Base-by-base conservation (phyloP, 2,888 invertebrate species). In the Perdita meconis region DNA sequence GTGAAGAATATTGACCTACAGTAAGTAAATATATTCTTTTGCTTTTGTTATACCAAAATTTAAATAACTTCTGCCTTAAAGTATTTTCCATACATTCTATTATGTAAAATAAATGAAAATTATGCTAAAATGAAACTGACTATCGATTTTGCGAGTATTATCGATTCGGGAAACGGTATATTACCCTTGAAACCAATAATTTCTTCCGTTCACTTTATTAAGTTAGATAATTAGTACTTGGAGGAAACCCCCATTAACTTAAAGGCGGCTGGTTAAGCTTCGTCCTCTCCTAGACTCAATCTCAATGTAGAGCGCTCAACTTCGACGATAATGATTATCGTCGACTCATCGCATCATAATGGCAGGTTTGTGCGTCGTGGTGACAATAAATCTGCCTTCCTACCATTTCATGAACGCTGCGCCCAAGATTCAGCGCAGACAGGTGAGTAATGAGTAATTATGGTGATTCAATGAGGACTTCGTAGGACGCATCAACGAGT, bases 311-410 rank as follows among this genome's bases (percentile, higher is more conserved):
- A 61, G 71, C 73, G 76, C 81, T 85, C 80, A 83, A 83, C 79
- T 85, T 76, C 71, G 69, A 72, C 79, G 81, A 85, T 85, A 85
- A 85, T 83, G 83, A 85, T 83, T 85, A 85, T 85, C 81, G 85
- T 70, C 81, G 79, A 83, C 83, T 85, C 84, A 83, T 85, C 85
- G 81, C 78, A 50, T 72, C 81, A 83, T 85, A 85, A 83, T 80
- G 72, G 76, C 64, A 64, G 74, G 78, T 83, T 74, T 75, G 79
- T 73, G 68, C 71, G 77, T 56, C 38, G 65, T 34, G 75, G 68
- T 65, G 72, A 73, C 79, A 78, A 81, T 79, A 78, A 79, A 80
- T 83, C 59, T 40, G 61, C 47, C 56, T 63, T 51, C 38, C 67
- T 13, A 50, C 13, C 59, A 51, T 66, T 80, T 66, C 61, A 36